A percentile compares a stretch with the other conserved stretches of the same genome.
Conservation (phyloP, 1,140 invertebrate species). For the Holcopasites calliopsidis region DNA sequence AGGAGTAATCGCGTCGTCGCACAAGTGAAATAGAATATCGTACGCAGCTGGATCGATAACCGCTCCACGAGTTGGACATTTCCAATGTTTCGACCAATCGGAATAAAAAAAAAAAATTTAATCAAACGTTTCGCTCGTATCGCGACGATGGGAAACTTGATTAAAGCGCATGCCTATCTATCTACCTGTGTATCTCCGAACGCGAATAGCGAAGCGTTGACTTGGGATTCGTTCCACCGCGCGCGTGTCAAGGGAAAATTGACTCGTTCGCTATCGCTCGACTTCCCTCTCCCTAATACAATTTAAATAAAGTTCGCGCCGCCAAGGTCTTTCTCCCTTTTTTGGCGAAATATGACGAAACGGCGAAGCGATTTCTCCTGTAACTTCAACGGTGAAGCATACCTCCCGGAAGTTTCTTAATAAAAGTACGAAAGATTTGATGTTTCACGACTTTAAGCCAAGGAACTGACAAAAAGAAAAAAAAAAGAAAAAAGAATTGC, state of each 20-base stretch:
- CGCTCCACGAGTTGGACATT: conserved; percentile 19
- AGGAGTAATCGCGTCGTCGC: conserved; percentile 23
- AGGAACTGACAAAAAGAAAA: not conserved
- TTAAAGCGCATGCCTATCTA: too few species aligned
- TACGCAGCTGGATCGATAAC: conserved; percentile 19
- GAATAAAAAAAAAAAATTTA: conserved; percentile 22
- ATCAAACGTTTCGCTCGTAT: not conserved
- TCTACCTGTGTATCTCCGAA: too few species aligned
- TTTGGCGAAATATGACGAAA: not conserved
- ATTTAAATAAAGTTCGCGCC: not conserved
- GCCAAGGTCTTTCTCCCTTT: too few species aligned
- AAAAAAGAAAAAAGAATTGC: too few species aligned
- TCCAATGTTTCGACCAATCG: conserved; percentile 18
- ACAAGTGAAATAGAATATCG: conserved; percentile 35
- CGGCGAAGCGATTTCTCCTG: not conserved
- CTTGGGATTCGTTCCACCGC: too few species aligned
- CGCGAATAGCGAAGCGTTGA: too few species aligned
- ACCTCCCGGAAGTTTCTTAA: not conserved
- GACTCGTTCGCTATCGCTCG: not conserved
- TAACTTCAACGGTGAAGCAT: not conserved
- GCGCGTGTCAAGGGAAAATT: not conserved
- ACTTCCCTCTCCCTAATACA: not conserved
- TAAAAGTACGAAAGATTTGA: not conserved
- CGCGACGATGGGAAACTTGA: not conserved
- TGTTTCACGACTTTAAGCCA: not conserved